Evolutionary conservation across 2,888 invertebrate genomes (phyloP).

Genomic region (Peribatodes rhomboidaria): DNA sequence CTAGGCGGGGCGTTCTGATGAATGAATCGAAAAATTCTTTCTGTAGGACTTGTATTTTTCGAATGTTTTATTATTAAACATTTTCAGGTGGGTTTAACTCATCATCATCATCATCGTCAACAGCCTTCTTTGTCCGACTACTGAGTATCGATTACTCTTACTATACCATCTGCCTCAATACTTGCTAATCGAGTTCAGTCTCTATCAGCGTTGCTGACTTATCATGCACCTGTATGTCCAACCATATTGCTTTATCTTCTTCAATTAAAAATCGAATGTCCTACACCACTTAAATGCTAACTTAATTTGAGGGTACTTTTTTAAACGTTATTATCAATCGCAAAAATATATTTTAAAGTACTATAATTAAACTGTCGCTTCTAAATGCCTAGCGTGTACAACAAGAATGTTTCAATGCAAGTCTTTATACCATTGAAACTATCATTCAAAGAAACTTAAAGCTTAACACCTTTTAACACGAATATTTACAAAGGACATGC

Average conservation of each 20-base stretch:
- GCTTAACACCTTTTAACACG: conserved; percentile 27
- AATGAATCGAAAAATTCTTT: conserved; percentile 38
- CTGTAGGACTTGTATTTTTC: conserved; percentile 1
- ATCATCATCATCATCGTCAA: not conserved
- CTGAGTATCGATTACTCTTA: too few species aligned
- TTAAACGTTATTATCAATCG: too few species aligned
- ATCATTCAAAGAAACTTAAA: conserved; percentile 20
- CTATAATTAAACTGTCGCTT: too few species aligned
- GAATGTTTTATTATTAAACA: not conserved
- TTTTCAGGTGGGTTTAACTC: not conserved
- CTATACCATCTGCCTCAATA: too few species aligned
- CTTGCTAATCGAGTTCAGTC: too few species aligned
- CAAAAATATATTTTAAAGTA: too few species aligned
- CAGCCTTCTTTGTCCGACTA: not conserved
- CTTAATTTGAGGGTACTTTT: too few species aligned
- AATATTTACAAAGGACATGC: conserved; percentile 17
- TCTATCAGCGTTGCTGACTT: too few species aligned
- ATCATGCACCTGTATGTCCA: too few species aligned
- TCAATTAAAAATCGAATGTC: too few species aligned
- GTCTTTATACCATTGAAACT: conserved; percentile 11
- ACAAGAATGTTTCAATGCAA: conserved; percentile 18
- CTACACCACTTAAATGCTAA: too few species aligned
- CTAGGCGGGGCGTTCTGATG: conserved; percentile 37
- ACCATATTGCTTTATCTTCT: too few species aligned
- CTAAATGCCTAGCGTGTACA: conserved; percentile 14